Evolutionary conservation across 2,797 vertebrate species (phyloP).

Genomic region (Leucoraja ocellata): DNA sequence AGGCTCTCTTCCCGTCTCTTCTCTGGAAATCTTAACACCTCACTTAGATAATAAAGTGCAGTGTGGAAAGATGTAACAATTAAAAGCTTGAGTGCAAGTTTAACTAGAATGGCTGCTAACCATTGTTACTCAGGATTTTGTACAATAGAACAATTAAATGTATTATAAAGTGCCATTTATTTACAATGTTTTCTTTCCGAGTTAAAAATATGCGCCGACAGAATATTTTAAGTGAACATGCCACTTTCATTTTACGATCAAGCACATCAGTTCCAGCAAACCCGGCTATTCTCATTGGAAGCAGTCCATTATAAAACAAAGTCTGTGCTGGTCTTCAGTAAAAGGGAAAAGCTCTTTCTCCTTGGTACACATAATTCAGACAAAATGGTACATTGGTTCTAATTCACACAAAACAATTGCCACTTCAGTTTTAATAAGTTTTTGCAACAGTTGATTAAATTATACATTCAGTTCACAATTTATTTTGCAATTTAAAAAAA

Average conservation of each 20-base stretch:
- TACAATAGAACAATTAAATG: constrained; percentile 36
- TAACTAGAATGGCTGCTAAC: background rate
- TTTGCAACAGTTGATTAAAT: constrained; percentile 43
- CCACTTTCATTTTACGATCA: background rate
- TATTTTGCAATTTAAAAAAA: constrained; percentile 39
- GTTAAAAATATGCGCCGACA: constrained; percentile 15
- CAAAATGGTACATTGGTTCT: constrained; percentile 11
- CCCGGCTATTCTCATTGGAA: background rate
- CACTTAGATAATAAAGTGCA: background rate
- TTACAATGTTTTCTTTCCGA: constrained; percentile 35
- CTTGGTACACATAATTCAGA: background rate
- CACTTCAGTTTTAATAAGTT: constrained; percentile 40
- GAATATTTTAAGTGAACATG: background rate
- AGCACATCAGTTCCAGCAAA: constrained; percentile 1
- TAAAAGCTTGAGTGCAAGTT: background rate
- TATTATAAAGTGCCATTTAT: constrained; percentile 45
- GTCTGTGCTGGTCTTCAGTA: background rate
- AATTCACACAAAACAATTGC: constrained; percentile 30
- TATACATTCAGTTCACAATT: constrained; percentile 43
- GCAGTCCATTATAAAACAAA: background rate
- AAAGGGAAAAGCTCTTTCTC: background rate
- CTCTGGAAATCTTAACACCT: background rate
- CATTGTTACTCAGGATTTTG: background rate
- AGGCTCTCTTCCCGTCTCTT: background rate
- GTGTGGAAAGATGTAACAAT: background rate